Conservation (phyloP, 2,888 invertebrate genomes). For the Scaptomyza tumidula region DNA sequence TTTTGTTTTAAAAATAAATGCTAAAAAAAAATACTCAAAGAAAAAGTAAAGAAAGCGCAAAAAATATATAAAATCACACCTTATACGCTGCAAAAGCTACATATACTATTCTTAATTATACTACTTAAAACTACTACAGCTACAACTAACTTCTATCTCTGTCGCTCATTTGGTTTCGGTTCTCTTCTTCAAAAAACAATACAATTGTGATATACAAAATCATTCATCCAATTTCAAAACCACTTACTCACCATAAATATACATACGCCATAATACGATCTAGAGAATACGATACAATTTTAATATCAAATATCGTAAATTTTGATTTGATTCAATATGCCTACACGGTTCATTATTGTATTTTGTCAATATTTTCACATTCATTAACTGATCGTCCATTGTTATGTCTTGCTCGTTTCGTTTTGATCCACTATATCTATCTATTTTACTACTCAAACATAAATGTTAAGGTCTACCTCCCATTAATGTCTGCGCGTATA, state of each 20-base stretch:
- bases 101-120: slow-evolving; percentile 49
- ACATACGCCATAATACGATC: slow-evolving; percentile 7
- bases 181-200: slow-evolving; percentile 37
- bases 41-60: slow-evolving; percentile 66
- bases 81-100: slow-evolving; percentile 51
- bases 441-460: slow-evolving; percentile 12
- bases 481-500: slow-evolving; percentile 47
- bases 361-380: not conserved
- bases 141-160: slow-evolving; percentile 60
- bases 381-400: slow-evolving; percentile 41
- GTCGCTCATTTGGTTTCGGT: slow-evolving; percentile 70
- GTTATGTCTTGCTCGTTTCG: slow-evolving; percentile 46
- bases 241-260: not conserved
- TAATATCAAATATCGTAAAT: slow-evolving; percentile 4
- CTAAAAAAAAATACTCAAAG: slow-evolving; percentile 44
- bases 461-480: slow-evolving; percentile 13
- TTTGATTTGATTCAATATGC: slow-evolving; percentile 4
- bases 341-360: slow-evolving; percentile 31
- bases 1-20: slow-evolving; percentile 52
- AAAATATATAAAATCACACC: slow-evolving; percentile 57
- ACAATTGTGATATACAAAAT: slow-evolving; percentile 44
- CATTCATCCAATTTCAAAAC: slow-evolving; percentile 33
- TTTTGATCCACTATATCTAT: slow-evolving; percentile 33
- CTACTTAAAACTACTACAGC: slow-evolving; percentile 53
- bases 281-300: slow-evolving; percentile 9